Evolutionary conservation across 1,140 invertebrate species (phyloP).

Genomic region (Anadara kagoshimensis): DNA sequence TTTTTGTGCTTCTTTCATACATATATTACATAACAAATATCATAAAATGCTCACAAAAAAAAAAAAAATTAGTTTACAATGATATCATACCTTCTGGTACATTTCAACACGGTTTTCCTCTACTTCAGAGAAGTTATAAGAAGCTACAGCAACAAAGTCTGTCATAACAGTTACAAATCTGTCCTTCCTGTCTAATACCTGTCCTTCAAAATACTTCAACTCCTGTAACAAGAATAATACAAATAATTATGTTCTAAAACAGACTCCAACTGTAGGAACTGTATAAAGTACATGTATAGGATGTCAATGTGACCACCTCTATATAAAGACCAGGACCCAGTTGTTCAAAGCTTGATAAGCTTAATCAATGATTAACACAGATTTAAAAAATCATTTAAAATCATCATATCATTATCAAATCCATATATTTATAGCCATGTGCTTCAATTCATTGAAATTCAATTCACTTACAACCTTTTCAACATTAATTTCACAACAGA

Average conservation of each 20-base stretch:
- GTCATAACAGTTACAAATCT: slow-evolving; percentile 95
- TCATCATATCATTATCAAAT: too few relatives aligned
- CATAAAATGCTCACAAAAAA: too few relatives aligned
- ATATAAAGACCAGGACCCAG: slow-evolving; percentile 1
- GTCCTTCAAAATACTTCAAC: slow-evolving; percentile 90
- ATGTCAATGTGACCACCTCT: not conserved
- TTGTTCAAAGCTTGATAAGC: too few relatives aligned
- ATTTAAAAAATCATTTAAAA: too few relatives aligned
- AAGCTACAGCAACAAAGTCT: slow-evolving; percentile 94
- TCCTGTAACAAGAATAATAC: slow-evolving; percentile 77
- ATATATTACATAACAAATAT: too few relatives aligned
- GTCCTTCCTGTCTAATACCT: slow-evolving; percentile 80
- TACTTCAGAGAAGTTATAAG: slow-evolving; percentile 91
- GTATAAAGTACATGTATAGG: not conserved
- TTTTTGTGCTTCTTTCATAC: too few relatives aligned
- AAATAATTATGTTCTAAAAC: not conserved
- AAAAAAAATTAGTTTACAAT: too few relatives aligned
- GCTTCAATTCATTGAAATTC: too few relatives aligned
- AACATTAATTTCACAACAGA: too few relatives aligned
- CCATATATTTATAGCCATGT: too few relatives aligned
- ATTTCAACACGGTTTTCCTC: slow-evolving; percentile 95
- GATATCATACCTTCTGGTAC: slow-evolving; percentile 80
- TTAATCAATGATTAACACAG: too few relatives aligned
- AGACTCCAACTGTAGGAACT: not conserved
- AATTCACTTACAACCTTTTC: too few relatives aligned